These are phyloP conservation scores for Glyptemys insculpta DNA, from an alignment of 2,797 vertebrate genomes.

Conservation along the genomic window DNA sequence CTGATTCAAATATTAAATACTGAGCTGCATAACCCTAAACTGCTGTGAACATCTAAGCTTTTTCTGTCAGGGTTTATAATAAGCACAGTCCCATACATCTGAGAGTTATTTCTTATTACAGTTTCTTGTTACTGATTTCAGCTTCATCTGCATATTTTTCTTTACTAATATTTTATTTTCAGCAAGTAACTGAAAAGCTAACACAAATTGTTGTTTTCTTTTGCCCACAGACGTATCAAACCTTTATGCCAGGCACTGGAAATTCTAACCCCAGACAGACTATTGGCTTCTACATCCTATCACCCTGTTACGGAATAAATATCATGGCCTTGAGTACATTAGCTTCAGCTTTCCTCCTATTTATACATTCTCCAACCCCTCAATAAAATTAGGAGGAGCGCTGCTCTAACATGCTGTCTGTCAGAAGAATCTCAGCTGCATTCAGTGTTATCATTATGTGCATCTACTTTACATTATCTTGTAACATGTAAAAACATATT, in stretches of 20 bases:
- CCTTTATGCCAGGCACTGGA: neutral
- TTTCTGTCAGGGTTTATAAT: neutral
- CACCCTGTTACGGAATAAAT: neutral
- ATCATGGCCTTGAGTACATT: neutral
- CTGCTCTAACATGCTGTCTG: neutral
- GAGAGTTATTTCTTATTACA: neutral
- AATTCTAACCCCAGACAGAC: neutral
- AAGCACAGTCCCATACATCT: neutral
- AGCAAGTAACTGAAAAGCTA: neutral
- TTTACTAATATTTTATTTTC: neutral
- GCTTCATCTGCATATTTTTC: neutral
- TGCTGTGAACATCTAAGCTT: neutral
- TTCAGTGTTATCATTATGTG: conserved; percentile 22
- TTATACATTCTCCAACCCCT: conserved; percentile 1
- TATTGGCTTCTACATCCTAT: conserved; percentile 1
- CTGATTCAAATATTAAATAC: neutral
- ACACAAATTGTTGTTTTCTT: neutral
- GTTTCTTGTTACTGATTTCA: neutral
- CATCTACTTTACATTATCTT: conserved; percentile 48
- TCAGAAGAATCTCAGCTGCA: conserved; percentile 6
- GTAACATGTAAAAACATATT: conserved; percentile 37
- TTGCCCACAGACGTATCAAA: neutral
- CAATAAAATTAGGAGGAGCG: neutral
- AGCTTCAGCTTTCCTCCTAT: conserved; percentile 9
- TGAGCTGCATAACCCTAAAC: neutral